phyloP scores from a whole-genome alignment of 2,888 invertebrate genomes.

The Coronaproctus castanopsis region DNA sequence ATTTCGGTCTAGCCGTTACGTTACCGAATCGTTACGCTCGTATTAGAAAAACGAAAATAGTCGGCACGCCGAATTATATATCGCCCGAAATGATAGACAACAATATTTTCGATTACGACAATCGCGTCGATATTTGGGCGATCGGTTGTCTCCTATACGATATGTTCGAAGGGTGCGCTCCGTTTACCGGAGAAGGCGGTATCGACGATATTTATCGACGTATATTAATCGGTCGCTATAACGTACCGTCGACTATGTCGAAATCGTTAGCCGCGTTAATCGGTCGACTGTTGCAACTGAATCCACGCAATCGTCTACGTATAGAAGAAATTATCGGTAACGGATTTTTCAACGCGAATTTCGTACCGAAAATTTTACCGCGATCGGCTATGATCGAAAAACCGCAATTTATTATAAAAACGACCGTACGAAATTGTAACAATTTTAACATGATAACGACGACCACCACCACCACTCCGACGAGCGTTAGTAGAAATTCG shows the following conservation, averaged over 20 bases:
- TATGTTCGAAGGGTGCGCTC: conserved; percentile 7
- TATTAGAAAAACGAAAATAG: conserved; percentile 9
- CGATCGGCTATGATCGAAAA: conserved; percentile 6
- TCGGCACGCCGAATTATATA: conserved; percentile 11
- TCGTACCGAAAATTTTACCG: conserved; percentile 9
- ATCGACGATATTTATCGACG: conserved; percentile 3
- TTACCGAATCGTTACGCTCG: not conserved
- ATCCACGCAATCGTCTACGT: conserved; percentile 4
- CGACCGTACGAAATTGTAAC: not conserved
- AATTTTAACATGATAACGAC: not conserved
- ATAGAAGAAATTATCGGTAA: conserved; percentile 1
- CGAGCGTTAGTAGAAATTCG: too few relatives aligned
- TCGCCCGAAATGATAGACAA: conserved; percentile 10
- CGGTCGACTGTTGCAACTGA: conserved; percentile 2
- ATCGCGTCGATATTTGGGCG: conserved; percentile 11
- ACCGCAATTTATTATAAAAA: conserved; percentile 9
- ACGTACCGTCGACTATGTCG: conserved; percentile 7
- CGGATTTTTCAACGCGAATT: conserved; percentile 2
- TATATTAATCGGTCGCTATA: conserved; percentile 3
- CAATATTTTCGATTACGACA: conserved; percentile 3
- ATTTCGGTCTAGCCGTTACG: conserved; percentile 8
- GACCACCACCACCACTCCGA: not conserved
- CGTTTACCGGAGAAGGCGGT: conserved; percentile 8
- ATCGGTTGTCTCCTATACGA: conserved; percentile 10
- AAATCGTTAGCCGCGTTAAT: not conserved